Conservation (phyloP, 2,113 vertebrate genomes). For the Microcebus lehilahytsara region DNA sequence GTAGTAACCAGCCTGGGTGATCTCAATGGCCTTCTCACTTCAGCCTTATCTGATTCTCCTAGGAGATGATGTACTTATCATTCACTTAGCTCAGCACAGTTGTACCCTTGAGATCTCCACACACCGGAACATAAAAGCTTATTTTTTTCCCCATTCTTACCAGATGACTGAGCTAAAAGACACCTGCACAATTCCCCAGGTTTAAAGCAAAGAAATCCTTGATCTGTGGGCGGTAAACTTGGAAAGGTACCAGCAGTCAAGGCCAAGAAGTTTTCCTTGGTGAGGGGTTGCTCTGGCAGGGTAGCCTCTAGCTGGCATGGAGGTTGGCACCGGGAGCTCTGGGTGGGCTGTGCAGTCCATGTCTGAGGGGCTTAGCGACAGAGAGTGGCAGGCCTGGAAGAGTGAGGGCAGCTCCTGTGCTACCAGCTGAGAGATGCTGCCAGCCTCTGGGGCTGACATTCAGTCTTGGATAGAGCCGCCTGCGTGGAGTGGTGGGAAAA, state of each 20-base stretch:
- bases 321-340: not conserved
- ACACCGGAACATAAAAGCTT: not conserved
- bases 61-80: not conserved
- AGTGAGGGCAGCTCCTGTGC: not conserved
- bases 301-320: not conserved
- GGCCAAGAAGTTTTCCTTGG: not conserved
- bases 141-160: not conserved
- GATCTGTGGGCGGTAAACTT: not conserved
- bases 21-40: not conserved
- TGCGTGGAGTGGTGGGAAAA: slow-evolving; percentile 1
- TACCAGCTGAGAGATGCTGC: not conserved
- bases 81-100: not conserved
- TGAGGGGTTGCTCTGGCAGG: not conserved
- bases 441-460: slow-evolving; percentile 20
- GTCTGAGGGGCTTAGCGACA: not conserved
- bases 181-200: slow-evolving; percentile 21
- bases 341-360: rapidly evolving
- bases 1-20: not conserved
- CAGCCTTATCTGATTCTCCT: not conserved
- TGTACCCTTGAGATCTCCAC: slow-evolving; percentile 29
- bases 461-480: slow-evolving; percentile 55
- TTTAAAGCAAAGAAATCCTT: slow-evolving; percentile 54
- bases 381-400: not conserved
- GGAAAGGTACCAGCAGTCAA: not conserved
- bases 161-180: slow-evolving; percentile 39